A percentile compares a stretch with the other conserved stretches of the same genome.
Conservation (phyloP, 1,140 invertebrate genomes). For the Caerostris darwini region DNA sequence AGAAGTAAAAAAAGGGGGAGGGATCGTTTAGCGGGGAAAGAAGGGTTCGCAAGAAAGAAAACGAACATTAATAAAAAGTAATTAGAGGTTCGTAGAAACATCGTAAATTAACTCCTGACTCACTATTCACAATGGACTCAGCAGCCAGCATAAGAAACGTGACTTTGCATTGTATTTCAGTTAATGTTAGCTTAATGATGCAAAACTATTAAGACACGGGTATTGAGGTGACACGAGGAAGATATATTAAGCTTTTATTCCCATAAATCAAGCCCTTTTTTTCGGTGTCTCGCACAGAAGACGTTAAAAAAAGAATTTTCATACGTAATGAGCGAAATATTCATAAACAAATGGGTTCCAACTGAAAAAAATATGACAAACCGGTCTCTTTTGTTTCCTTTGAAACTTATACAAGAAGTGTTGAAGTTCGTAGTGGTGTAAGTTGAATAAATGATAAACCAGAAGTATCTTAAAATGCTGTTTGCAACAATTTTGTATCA, state of each 20-base stretch:
- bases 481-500: too few relatives aligned
- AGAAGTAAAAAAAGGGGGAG: neutral
- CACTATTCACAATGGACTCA: constrained; percentile 12
- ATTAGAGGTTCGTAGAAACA: constrained; percentile 9
- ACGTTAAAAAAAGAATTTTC: neutral
- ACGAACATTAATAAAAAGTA: constrained; percentile 61
- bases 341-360: constrained; percentile 11
- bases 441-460: neutral
- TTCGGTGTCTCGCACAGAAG: neutral
- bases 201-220: constrained; percentile 44
- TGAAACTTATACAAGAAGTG: neutral
- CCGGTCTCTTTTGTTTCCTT: neutral
- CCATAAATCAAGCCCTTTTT: constrained; percentile 49
- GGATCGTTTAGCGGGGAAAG: neutral
- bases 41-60: neutral
- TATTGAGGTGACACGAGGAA: constrained; percentile 13
- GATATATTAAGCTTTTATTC: constrained; percentile 48
- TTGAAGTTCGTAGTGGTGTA: neutral
- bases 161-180: constrained; percentile 62
- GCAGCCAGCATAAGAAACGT: constrained; percentile 13
- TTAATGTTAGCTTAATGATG: constrained; percentile 65
- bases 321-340: constrained; percentile 31
- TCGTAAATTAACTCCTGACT: constrained; percentile 58
- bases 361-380: neutral
- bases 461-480: too few relatives aligned